phyloP scores from a whole-genome alignment of 1,140 invertebrate genomes.

The Macrocentrus cingulum region DNA sequence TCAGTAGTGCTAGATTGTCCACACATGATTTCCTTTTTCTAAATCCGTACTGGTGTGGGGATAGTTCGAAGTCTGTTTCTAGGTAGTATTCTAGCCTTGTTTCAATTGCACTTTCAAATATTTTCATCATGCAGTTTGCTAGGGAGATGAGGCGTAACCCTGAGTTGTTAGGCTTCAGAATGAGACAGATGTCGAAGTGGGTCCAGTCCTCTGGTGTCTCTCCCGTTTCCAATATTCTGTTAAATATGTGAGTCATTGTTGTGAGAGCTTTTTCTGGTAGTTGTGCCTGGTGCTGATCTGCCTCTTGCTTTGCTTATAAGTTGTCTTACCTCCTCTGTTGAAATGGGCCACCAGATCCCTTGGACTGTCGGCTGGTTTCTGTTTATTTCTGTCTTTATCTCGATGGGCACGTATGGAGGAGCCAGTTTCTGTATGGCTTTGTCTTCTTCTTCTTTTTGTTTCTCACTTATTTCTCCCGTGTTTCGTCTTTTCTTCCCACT shows the following conservation, averaged over 20 bases:
- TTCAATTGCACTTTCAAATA: slow-evolving; percentile 29
- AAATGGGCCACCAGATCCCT: slow-evolving; percentile 9
- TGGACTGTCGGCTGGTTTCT: not conserved
- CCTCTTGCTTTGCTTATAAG: slow-evolving; percentile 14
- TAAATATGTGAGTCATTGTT: slow-evolving; percentile 24
- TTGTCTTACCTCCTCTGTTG: not conserved
- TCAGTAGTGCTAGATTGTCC: slow-evolving; percentile 2
- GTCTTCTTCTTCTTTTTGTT: not conserved
- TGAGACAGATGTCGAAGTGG: slow-evolving; percentile 20
- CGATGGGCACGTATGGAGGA: not conserved
- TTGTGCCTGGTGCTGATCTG: slow-evolving; percentile 23
- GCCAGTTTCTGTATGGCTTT: slow-evolving; percentile 2
- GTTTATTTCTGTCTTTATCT: not conserved
- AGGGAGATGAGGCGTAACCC: slow-evolving; percentile 30
- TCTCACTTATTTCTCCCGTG: no score
- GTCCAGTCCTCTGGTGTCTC: slow-evolving; percentile 22
- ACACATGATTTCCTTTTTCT: not conserved
- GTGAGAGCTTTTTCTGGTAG: slow-evolving; percentile 1
- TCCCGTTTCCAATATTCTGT: slow-evolving; percentile 19
- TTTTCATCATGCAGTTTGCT: slow-evolving; percentile 24
- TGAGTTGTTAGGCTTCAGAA: slow-evolving; percentile 19
- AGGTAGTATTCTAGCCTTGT: slow-evolving; percentile 28
- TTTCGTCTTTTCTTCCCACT: not conserved
- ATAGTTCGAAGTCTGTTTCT: slow-evolving; percentile 18
- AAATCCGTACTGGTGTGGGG: not conserved